Conservation (phyloP, 2,113 vertebrate species). For the Gallinago media region DNA sequence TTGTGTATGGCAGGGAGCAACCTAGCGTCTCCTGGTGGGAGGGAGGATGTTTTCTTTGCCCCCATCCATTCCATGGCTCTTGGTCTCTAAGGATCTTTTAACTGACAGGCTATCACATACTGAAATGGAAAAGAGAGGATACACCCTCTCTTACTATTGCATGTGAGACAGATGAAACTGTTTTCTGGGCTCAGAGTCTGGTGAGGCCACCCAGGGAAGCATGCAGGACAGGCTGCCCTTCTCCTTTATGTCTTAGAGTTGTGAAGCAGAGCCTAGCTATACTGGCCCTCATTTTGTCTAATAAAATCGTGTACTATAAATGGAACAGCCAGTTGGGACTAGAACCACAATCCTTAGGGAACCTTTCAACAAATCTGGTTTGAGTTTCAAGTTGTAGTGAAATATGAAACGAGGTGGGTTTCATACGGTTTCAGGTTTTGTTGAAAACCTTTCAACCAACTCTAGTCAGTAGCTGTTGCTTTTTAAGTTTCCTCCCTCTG, state of each 20-base stretch:
- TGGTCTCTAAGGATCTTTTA: neutral
- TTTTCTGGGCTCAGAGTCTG: neutral
- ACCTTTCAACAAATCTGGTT: constrained; percentile 46
- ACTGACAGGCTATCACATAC: neutral
- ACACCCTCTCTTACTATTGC: neutral
- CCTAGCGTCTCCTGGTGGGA: neutral
- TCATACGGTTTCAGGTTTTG: constrained; percentile 19
- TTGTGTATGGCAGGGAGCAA: neutral
- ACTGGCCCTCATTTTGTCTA: neutral
- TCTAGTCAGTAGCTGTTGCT: constrained; percentile 20
- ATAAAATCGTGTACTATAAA: constrained; percentile 22
- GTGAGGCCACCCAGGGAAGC: neutral
- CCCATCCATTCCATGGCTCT: neutral
- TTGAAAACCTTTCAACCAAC: constrained; percentile 27
- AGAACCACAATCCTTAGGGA: constrained; percentile 25
- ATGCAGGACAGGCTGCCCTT: neutral
- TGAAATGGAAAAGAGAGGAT: neutral
- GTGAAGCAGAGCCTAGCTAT: neutral
- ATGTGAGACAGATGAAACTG: neutral
- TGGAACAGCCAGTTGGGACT: constrained; percentile 20
- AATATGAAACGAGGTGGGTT: constrained; percentile 21
- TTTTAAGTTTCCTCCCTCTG: neutral
- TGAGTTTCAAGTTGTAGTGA: constrained; percentile 58
- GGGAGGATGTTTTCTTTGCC: neutral
- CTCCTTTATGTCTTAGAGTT: neutral